phyloP scores from a whole-genome alignment of 2,888 invertebrate genomes.

The Calameuta filiformis region DNA sequence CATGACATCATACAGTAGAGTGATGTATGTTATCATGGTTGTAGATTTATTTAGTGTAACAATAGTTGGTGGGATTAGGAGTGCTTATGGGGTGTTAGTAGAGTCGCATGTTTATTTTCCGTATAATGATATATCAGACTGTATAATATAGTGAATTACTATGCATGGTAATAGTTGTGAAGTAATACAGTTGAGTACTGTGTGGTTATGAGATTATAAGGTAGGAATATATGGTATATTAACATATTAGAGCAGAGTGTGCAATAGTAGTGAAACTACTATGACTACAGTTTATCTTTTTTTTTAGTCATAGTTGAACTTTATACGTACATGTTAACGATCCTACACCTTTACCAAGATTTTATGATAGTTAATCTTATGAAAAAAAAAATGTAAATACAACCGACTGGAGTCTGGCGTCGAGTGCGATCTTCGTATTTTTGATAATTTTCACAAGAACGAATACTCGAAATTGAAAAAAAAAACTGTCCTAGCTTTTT shows the following conservation, averaged over 20 bases:
- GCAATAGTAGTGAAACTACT: background rate
- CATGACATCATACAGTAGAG: background rate
- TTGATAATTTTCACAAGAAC: background rate
- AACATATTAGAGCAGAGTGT: background rate
- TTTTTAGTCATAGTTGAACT: background rate
- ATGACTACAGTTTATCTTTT: background rate
- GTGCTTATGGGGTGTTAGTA: background rate
- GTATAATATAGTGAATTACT: background rate
- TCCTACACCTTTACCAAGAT: background rate
- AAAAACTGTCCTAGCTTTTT: background rate
- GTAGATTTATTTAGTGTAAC: background rate
- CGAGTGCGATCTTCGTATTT: background rate
- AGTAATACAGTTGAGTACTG: background rate
- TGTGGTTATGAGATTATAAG: background rate
- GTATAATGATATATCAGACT: background rate
- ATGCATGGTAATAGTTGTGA: background rate
- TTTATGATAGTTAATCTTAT: background rate
- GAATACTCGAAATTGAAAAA: background rate
- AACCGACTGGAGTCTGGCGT: background rate
- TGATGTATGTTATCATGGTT: background rate
- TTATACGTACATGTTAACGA: background rate
- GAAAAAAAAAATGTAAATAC: background rate
- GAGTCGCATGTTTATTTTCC: background rate
- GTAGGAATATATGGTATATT: background rate
- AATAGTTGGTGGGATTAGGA: background rate